Base-by-base conservation (phyloP, 2,888 invertebrate genomes). In the Eucera pruinosa region DNA sequence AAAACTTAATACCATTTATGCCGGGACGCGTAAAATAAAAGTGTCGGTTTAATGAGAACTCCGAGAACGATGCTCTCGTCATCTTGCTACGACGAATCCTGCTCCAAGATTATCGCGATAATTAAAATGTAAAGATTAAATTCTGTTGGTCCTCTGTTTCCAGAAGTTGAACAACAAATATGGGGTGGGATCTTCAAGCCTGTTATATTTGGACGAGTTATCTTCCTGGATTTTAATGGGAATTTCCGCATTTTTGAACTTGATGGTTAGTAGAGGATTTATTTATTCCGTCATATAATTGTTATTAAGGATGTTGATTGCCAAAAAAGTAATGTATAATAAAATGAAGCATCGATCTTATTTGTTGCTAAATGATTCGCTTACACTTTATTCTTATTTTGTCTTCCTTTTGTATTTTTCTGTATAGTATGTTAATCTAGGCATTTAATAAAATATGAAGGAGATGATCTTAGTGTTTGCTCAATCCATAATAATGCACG, bases 71-170 rank as follows among this genome's bases (percentile, higher is more conserved):
- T 11, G 6, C 11, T 0, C 41, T 33, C 20, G 13, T 39, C 23
- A 5, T n/a, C 25, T 39, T 23, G 36, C 43, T 18, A 41, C 30
- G 18, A 23, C 13, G 33, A 39, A 36, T 43, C 4, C n/a, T n/a
- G 57, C 50, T 39, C 55, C 48, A 58, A 72, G 75, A 73, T 75
- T 75, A 73, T 65, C 41, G 27, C 50, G 25, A 36, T 73, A 72
- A 72, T 74, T 74, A 74, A 74, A 74, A 57, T 36, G 55, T 61
- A 39, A 48, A 43, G 58, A 47, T 74, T 67, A 67, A 74, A 67
- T 67, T 45, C 47, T 57, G n/a, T 33, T 55, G 13, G 39, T 39
- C 11, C 47, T 61, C 45, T 43, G 20, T 20, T 39, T 23, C 47
- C 43, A 2, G 30, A 15, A 11, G 39, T 18, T 5, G n/a, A 11